These are phyloP conservation scores for Morpho helenor DNA, from an alignment of 2,888 invertebrate species.

Conservation along the genomic window DNA sequence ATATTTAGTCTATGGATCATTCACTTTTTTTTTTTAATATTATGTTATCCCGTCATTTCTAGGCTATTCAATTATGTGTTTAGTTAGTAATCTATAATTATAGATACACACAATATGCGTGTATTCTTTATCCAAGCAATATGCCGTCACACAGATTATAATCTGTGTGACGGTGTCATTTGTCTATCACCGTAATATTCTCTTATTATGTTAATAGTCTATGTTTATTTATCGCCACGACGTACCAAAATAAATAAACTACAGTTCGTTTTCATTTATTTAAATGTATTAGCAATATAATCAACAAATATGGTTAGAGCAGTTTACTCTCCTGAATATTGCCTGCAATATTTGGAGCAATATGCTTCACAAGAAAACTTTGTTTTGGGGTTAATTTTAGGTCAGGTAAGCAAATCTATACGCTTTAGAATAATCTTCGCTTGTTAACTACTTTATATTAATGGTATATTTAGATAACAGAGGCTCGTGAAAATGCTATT, in stretches of 20 bases:
- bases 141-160: no score
- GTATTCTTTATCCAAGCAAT: no score
- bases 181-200: background rate
- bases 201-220: background rate
- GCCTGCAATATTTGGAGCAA: constrained; percentile 83
- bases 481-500: constrained; percentile 86
- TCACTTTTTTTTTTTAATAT: no score
- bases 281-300: background rate
- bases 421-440: background rate
- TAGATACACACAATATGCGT: no score
- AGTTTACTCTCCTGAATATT: constrained; percentile 83
- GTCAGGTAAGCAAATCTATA: constrained; percentile 80
- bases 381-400: constrained; percentile 87
- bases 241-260: constrained; percentile 20
- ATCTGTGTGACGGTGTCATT: background rate
- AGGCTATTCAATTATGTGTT: no score
- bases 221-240: constrained; percentile 17
- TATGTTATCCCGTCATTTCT: no score
- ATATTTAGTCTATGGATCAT: no score
- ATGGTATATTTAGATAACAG: constrained; percentile 73
- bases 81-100: no score
- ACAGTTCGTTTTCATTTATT: background rate
- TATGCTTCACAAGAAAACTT: constrained; percentile 81
- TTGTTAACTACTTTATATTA: background rate
- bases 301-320: constrained; percentile 81